These are phyloP conservation scores for Lamproptera curius DNA, from an alignment of 2,888 invertebrate species.

Conservation along the genomic window DNA sequence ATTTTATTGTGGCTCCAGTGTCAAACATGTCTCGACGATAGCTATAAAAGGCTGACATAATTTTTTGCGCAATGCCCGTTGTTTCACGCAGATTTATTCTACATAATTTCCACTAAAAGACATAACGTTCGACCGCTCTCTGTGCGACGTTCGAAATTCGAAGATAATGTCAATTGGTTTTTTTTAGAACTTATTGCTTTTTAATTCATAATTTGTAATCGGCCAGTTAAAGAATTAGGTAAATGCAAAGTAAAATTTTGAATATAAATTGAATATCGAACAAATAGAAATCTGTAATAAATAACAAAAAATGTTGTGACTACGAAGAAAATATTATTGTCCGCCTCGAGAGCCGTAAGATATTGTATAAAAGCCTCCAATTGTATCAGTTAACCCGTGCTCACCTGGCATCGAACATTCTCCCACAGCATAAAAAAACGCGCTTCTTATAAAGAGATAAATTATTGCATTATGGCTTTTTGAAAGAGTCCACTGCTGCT, in stretches of 20 bases:
- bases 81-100: slow-evolving; percentile 47
- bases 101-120: slow-evolving; percentile 14
- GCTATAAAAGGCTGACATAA: slow-evolving; percentile 59
- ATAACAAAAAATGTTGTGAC: neutral
- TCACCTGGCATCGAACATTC: slow-evolving; percentile 63
- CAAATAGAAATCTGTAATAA: too few relatives aligned
- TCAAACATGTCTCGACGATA: slow-evolving; percentile 70
- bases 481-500: slow-evolving; percentile 78
- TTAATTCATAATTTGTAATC: neutral
- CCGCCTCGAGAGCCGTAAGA: slow-evolving; percentile 19
- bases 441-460: slow-evolving; percentile 74
- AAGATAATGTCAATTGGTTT: slow-evolving; percentile 4
- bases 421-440: slow-evolving; percentile 67
- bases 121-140: neutral
- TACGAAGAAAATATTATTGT: slow-evolving; percentile 10
- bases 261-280: too few relatives aligned
- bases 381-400: slow-evolving; percentile 62
- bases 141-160: neutral
- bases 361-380: slow-evolving; percentile 31
- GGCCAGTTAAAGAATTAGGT: neutral
- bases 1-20: slow-evolving; percentile 78
- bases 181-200: neutral
- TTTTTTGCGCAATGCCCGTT: slow-evolving; percentile 57
- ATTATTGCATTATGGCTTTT: slow-evolving; percentile 77
- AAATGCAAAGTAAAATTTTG: too few relatives aligned